Percentiles rank a stretch among this genome's conserved stretches.
These are phyloP conservation scores for Xiphorhynchus erythropygius DNA, from an alignment of 2,797 vertebrate genomes.

Conservation along the genomic window DNA sequence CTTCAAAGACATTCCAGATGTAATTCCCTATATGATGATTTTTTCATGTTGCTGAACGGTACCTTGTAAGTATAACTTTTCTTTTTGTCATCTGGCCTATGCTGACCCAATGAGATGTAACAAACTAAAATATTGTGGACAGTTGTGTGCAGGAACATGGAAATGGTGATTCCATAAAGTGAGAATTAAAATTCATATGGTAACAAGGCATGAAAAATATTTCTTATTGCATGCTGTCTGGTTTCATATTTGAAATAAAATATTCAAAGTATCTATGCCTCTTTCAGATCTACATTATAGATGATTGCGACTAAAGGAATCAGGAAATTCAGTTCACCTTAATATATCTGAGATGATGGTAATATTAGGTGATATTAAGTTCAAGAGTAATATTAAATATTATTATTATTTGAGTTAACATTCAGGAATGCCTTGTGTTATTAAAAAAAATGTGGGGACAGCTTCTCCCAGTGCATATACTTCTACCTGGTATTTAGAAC, in stretches of 20 bases:
- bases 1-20: constrained; percentile 34
- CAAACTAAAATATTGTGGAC: neutral
- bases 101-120: neutral
- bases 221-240: neutral
- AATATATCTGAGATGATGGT: neutral
- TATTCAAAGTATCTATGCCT: neutral
- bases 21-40: neutral
- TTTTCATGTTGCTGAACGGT: neutral
- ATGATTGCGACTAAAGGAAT: neutral
- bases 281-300: neutral
- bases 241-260: neutral
- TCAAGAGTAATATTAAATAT: neutral
- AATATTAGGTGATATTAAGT: neutral
- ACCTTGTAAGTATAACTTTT: neutral
- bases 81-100: neutral
- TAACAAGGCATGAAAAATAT: neutral
- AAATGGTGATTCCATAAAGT: neutral
- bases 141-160: neutral
- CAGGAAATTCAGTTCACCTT: neutral
- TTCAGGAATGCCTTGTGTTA: neutral
- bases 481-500: neutral
- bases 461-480: neutral
- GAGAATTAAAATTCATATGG: neutral
- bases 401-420: neutral
- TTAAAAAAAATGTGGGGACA: neutral